Conservation (phyloP, 92 coral and sea anemone genomes). For the Nematostella vectensis region DNA sequence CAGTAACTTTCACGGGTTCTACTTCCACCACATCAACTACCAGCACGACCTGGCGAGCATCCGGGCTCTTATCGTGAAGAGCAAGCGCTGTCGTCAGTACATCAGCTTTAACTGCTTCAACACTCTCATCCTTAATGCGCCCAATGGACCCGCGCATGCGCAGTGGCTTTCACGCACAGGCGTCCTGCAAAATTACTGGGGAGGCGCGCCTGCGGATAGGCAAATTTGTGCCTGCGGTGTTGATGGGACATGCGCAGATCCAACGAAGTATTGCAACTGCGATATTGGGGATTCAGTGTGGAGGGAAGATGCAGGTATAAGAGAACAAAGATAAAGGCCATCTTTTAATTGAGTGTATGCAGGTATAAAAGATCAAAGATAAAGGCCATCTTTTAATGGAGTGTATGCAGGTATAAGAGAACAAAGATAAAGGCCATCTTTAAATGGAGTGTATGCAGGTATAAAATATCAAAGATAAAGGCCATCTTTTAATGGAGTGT, state of each 20-base stretch:
- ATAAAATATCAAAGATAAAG: no score
- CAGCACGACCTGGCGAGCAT: constrained; percentile 46
- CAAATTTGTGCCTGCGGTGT: constrained; percentile 76
- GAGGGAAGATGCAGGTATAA: constrained; percentile 81
- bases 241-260: constrained; percentile 56
- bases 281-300: constrained; percentile 73
- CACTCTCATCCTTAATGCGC: constrained; percentile 53
- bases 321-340: no score
- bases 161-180: constrained; percentile 70
- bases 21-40: constrained; percentile 58
- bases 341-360: background rate
- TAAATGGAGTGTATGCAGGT: no score
- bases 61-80: constrained; percentile 55
- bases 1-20: constrained; percentile 10
- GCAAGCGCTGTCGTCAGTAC: constrained; percentile 73
- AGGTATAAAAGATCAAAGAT: no score
- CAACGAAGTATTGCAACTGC: constrained; percentile 74
- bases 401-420: no score
- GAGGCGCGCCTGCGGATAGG: constrained; percentile 64
- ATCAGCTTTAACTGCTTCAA: constrained; percentile 72
- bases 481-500: no score
- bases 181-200: constrained; percentile 67
- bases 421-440: no score
- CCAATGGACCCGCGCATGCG: constrained; percentile 58
- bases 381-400: background rate